Conservation (phyloP, 2,888 invertebrate genomes). For the Dastarcus helophoroides region DNA sequence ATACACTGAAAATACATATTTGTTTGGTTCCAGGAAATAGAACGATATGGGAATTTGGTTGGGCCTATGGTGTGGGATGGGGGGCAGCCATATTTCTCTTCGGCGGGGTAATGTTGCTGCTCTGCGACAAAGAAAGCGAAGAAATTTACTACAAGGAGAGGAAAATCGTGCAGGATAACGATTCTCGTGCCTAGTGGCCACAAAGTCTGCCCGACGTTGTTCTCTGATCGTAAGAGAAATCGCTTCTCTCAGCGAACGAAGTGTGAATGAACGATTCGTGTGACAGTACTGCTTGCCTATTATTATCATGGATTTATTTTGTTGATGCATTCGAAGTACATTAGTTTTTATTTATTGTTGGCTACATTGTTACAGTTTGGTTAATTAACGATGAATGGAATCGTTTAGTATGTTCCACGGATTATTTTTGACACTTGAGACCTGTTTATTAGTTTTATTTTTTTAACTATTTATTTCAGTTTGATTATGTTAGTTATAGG, state of each 20-base stretch:
- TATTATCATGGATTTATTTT: conserved; percentile 3
- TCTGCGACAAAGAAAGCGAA: conserved; percentile 97
- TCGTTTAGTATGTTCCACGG: too few species aligned
- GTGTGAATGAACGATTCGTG: conserved; percentile 25
- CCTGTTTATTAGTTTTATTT: too few species aligned
- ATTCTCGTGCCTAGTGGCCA: conserved; percentile 52
- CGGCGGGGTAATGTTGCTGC: conserved; percentile 82
- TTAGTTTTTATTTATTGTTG: too few species aligned
- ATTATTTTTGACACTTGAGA: too few species aligned
- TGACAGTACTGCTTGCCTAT: conserved; percentile 16
- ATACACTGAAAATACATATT: too few species aligned
- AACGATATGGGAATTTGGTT: conserved; percentile 93
- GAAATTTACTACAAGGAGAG: conserved; percentile 97
- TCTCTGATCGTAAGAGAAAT: conserved; percentile 41
- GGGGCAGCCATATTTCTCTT: conserved; percentile 93
- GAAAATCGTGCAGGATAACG: conserved; percentile 64
- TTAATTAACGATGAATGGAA: too few species aligned
- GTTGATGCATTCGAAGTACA: too few species aligned
- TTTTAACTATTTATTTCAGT: too few species aligned
- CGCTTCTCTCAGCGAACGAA: conserved; percentile 30
- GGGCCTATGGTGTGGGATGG: conserved; percentile 98
- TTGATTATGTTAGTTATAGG: too few species aligned
- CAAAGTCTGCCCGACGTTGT: conserved; percentile 60
- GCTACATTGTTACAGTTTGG: too few species aligned
- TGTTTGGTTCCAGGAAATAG: conserved; percentile 56